Evolutionary conservation across 2,113 vertebrate genomes (phyloP).

Genomic region (Ornithorhynchus anatinus): DNA sequence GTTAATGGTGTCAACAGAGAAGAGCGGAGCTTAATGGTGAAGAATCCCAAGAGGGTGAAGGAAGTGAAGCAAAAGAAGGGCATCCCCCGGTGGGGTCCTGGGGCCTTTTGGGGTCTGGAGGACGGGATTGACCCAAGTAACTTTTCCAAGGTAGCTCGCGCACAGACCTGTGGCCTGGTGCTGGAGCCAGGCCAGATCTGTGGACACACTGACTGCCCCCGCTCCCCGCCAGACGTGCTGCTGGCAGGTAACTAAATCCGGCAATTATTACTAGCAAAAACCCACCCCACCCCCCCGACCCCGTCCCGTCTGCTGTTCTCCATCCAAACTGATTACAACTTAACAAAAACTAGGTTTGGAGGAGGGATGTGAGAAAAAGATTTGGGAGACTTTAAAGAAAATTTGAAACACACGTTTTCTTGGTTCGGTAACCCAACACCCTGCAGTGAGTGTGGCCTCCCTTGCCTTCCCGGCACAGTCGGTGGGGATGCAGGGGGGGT

Average conservation of each 20-base stretch:
- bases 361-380: constrained; percentile 5
- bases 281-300: not conserved
- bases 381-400: constrained; percentile 35
- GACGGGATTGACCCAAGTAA: not conserved
- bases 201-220: not conserved
- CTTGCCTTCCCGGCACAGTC: not conserved
- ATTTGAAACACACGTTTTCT: constrained; percentile 24
- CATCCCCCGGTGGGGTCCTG: no score
- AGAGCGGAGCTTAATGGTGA: fast-evolving
- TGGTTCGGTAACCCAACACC: constrained; percentile 17
- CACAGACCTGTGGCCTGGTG: not conserved
- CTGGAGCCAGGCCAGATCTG: constrained; percentile 9
- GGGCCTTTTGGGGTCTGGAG: no score
- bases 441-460: constrained; percentile 1
- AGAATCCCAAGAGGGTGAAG: not conserved
- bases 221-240: not conserved
- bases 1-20: not conserved
- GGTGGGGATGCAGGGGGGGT: not conserved
- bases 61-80: not conserved
- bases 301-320: not conserved
- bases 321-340: constrained; percentile 29
- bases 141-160: not conserved
- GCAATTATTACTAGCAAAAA: not conserved
- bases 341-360: not conserved
- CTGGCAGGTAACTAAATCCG: constrained; percentile 58